Percentiles rank a stretch among this genome's conserved stretches.
These are phyloP conservation scores for Nylanderia fulva DNA, from an alignment of 1,140 invertebrate species.

Conservation along the genomic window DNA sequence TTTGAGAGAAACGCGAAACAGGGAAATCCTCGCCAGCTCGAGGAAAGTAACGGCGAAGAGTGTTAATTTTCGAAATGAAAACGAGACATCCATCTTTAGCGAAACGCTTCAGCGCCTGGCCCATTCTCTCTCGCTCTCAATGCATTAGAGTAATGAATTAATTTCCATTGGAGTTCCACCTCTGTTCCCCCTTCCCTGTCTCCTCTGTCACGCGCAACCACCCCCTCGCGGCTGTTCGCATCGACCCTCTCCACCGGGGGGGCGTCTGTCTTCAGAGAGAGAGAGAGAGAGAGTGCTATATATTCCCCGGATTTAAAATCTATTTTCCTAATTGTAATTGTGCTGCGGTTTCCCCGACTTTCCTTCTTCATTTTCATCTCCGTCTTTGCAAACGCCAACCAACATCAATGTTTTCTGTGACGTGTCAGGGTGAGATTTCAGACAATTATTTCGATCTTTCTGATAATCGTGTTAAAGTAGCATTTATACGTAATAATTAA, in stretches of 20 bases:
- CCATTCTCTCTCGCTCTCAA: constrained; percentile 82
- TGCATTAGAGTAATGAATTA: constrained; percentile 87
- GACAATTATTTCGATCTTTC: background rate
- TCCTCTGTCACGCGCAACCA: constrained; percentile 61
- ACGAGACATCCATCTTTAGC: constrained; percentile 84
- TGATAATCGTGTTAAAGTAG: background rate
- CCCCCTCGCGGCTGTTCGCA: constrained; percentile 71
- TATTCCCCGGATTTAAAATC: constrained; percentile 71
- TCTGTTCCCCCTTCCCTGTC: constrained; percentile 59
- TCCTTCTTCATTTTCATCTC: constrained; percentile 34
- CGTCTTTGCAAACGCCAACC: background rate
- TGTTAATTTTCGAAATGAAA: constrained; percentile 86
- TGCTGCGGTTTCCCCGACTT: constrained; percentile 56
- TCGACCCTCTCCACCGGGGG: constrained; percentile 68
- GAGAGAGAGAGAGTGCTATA: too few relatives aligned
- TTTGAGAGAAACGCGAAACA: background rate
- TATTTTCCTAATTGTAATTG: constrained; percentile 82
- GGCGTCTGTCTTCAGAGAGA: constrained; percentile 67
- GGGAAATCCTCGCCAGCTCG: background rate
- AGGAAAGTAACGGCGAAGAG: constrained; percentile 78
- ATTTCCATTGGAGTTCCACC: constrained; percentile 82
- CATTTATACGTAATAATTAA: background rate
- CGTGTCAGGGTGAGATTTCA: background rate
- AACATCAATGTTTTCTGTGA: background rate
- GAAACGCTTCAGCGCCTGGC: constrained; percentile 81